Evolutionary conservation across 2,888 invertebrate species (phyloP), one percentile per base, ranked within the genome.

Genomic region (Amphipoea oculea): DNA sequence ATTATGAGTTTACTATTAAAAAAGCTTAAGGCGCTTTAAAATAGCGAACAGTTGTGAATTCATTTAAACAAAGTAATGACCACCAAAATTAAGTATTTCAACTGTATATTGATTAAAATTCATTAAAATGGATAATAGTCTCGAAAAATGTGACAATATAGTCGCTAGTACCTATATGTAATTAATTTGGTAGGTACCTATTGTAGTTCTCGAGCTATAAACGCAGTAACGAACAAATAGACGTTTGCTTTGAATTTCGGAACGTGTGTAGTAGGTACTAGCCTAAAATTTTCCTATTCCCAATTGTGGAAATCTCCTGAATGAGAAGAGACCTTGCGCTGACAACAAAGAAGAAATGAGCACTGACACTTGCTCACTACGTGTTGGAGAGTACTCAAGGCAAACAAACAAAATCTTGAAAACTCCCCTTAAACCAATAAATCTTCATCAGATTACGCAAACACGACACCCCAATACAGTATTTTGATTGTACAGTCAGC

Each of bases 391-490:
- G 23, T 54, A 62, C 51, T 79, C 73, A 36, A 67, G 20, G 1
- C 12, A 36, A 60, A 42, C 66, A 66, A 80, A 75, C n/a, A 57
- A 29, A 54, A 42, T 69, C 36, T 60, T 70, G 51, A 66, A 36
- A 66, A 54, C 62, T 48, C n/a, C n/a, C 36, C 60, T 45, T 51
- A 73, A 45, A 70, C 60, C 57, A 81, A 70, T 76, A 70, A 51
- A 76, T 75, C 54, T 75, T 48, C 40, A 60, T 74, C 65, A 70
- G 65, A 76, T 76, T 81, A 78, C 82, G 57, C 69, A 72, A 82
- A 67, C 42, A 76, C 23, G 45, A 17, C 65, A 48, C 23, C n/a
- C 48, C 14, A 76, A 66, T 57, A 36, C 42, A 67, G 20, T 51
- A 71, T 62, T 78, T 12, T 65, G 29, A 78, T 72, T 57, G 67